Evolutionary conservation across 2,888 invertebrate genomes (phyloP).

Genomic region (Scrobipalpa atriplicella): DNA sequence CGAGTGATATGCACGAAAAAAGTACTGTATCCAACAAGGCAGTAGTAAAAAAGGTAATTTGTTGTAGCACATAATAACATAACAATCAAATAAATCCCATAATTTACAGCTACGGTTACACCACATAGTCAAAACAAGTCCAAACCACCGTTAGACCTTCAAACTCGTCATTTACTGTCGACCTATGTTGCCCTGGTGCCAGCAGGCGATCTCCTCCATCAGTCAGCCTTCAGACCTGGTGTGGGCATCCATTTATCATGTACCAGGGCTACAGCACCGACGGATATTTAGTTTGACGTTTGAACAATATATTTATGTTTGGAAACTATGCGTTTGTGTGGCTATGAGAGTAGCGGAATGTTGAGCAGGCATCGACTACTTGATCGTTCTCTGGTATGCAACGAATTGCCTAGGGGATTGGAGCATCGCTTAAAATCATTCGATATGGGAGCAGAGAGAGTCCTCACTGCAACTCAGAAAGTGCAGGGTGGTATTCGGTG

Average conservation of each 20-base stretch:
- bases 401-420: too few relatives aligned
- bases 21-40: neutral
- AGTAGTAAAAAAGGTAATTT: too few relatives aligned
- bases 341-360: neutral
- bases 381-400: too few relatives aligned
- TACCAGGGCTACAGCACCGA: neutral
- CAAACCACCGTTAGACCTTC: neutral
- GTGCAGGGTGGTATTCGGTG: too few relatives aligned
- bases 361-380: too few relatives aligned
- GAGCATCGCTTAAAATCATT: too few relatives aligned
- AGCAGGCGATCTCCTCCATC: constrained; percentile 17
- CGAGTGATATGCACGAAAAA: neutral
- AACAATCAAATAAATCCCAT: neutral
- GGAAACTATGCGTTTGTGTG: neutral
- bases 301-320: neutral
- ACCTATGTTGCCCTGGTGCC: neutral
- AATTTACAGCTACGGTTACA: neutral
- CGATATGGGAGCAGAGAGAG: too few relatives aligned
- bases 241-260: constrained; percentile 16
- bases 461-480: too few relatives aligned
- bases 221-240: constrained; percentile 18
- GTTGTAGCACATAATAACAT: too few relatives aligned
- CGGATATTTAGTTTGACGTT: constrained; percentile 4
- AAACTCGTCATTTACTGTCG: neutral
- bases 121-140: neutral